A percentile compares a stretch with the other conserved stretches of the same genome.
These are phyloP conservation scores for Micrasema minimum DNA, from an alignment of 1,140 invertebrate species.

Conservation along the genomic window DNA sequence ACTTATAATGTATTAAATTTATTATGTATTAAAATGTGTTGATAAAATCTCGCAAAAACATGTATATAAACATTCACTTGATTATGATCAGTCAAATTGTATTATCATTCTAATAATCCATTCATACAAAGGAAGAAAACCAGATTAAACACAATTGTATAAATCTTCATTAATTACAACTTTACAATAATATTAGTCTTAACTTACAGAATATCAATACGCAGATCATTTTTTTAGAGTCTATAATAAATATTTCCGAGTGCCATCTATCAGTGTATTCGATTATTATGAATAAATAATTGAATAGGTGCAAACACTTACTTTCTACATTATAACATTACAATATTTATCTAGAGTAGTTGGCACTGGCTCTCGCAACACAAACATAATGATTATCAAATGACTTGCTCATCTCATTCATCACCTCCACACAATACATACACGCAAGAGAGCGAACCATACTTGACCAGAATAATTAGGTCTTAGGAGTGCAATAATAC, in stretches of 20 bases:
- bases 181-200: constrained; percentile 52
- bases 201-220: constrained; percentile 53
- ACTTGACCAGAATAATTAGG: constrained; percentile 54
- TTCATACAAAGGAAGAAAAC: constrained; percentile 42
- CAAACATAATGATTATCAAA: constrained; percentile 53
- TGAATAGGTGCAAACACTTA: constrained; percentile 55
- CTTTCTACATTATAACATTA: constrained; percentile 52
- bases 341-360: constrained; percentile 53
- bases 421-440: constrained; percentile 39
- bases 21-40: constrained; percentile 52
- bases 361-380: constrained; percentile 55
- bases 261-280: constrained; percentile 54
- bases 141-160: constrained; percentile 46
- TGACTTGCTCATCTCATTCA: constrained; percentile 43
- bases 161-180: constrained; percentile 51
- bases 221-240: constrained; percentile 51
- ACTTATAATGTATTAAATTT: constrained; percentile 48
- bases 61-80: constrained; percentile 63
- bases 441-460: constrained; percentile 53
- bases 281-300: constrained; percentile 54
- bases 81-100: constrained; percentile 68
- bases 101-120: constrained; percentile 50
- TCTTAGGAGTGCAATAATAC: constrained; percentile 51
- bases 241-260: constrained; percentile 54
- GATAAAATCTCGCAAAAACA: constrained; percentile 55